Evolutionary conservation across 2,113 vertebrate species (phyloP), one percentile per base, ranked within the genome.

Genomic region (Rana temporaria): DNA sequence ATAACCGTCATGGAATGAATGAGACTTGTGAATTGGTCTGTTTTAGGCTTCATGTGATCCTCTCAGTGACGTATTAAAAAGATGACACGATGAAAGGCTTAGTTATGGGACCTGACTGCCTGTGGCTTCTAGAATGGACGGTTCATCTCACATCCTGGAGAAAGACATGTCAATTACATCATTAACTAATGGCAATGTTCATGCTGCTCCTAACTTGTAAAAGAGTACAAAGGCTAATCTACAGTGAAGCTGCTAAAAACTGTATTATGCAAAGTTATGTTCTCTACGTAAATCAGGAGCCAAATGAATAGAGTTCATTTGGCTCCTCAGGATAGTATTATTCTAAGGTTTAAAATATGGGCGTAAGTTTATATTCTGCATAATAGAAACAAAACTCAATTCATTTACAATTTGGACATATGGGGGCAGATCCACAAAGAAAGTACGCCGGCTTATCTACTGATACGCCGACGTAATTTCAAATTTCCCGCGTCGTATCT

Each of bases 21-120:
- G 24, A 8, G 38, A 74, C 62, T 60, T 68, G 71, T 83, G 71
- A 83, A 83, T 24, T 52, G 53, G 3, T 80, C 18, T 48, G 20
- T 30, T 68, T 17, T n/a, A 66, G 5, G 15, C 48, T 67, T 76
- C 81, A 76, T 83, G 81, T 76, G 81, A 83, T 72, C 55, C 14
- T 55, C 6, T 67, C 56, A 22, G 38, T 76, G 63, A 83, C 81
- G 63, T 67, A 68, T 32, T 48, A 22, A 55, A 66, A 65, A 48
- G 17, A 59, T 6, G 11, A 32, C 38, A 52, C 55, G 55, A 76
- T 59, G 81, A 68, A 67, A 59, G 20, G 22, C 17, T 60, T 66
- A 6, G 53, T 83, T 76, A 83, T 65, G 57, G 17, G 57, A 15
- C 52, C 18, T 48, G 60, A n/a, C 34, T 48, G 80, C 80, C 80